Evolutionary conservation across 2,888 invertebrate species (phyloP), one percentile per base, ranked within the genome.

Genomic region (Cordilura impudica): DNA sequence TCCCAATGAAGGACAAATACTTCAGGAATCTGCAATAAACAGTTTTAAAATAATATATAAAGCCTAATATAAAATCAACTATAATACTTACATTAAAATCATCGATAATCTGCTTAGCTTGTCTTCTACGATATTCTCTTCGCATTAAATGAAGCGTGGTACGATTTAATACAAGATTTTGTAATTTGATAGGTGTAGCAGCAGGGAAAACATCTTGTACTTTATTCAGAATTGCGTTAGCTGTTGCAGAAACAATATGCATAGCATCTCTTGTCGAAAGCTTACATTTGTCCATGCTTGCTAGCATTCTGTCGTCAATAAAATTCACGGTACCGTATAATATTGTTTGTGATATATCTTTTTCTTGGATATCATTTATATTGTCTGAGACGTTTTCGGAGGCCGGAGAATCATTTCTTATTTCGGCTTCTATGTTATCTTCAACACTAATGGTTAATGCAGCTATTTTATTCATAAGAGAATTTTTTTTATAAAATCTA

Each of bases 231-330:
- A 67, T 56, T 43, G 67, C 45, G 19, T 23, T 31, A 45, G n/a
- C 47, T 19, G 67, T 29, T 54, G 56, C 54, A 43, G 54, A 29
- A 65, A 65, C 65, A 43, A 66, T 53, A 66, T 66, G 66, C 53
- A 66, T 39, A 31, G 47, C 63, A 51, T 63, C 63, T 63, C 66
- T 66, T 21, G 66, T 53, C 35, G 51, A 53, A 26, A 53, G 53
- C 39, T 66, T 39, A 26, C 51, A 66, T 53, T 66, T n/a, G n/a
- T n/a, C n/a, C n/a, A n/a, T n/a, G n/a, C n/a, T n/a, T n/a, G n/a
- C n/a, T n/a, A n/a, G n/a, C n/a, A n/a, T n/a, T n/a, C n/a, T n/a
- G n/a, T n/a, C n/a, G n/a, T n/a, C n/a, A n/a, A n/a, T n/a, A n/a
- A 61, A 43, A 47, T 47, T 43, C 21, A 63, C 47, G 43, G 43